Base-by-base conservation (phyloP, 2,113 vertebrate genomes). In the Pituophis catenifer region DNA sequence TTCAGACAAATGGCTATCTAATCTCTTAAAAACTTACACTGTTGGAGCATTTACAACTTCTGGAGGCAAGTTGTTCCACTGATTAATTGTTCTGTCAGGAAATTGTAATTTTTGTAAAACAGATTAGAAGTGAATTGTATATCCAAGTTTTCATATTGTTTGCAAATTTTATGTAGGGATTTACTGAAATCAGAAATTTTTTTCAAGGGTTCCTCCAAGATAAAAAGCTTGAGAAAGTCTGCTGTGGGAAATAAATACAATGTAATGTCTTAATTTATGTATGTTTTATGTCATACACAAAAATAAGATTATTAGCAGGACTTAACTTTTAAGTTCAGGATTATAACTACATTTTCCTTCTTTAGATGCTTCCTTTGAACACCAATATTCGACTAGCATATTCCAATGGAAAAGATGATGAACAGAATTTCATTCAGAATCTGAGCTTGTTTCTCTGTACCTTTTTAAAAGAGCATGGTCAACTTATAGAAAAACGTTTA, bases 401-500 rank as follows among this genome's bases (percentile, higher is more conserved):
- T 54, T 98, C 99, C 8, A 99, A 99, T 92, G 99, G 99, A 70
- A 99, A 99, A 95, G 99, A 99, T 91, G 99, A 99, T 91, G 99
- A 99, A 92, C 99, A 99, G 98, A 99, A 99, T 97, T 99, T 99
- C 95, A 99, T 99, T 96, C 99, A 99, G 97, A 99, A 99, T 96
- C 98, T 99, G 95, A 99, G 99, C 95, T 98, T 99, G 94, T 99
- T 99, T 98, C 99, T 99, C 92, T 99, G 99, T 96, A 99, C 99
- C 0, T 99, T 99, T 97, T 98, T 99, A 19, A 99, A 99, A 96
- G 99, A 99, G 95, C 99, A 99, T 4, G 99, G 99, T 29, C 99
- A 99, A 90, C 98, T 99, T 93, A 99, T 99, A 94, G 99, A 99
- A 95, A 99, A 99, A 95, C 98, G 99, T 92, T 97, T 99, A 92